Percentiles rank a stretch among this genome's conserved stretches.
phyloP scores from a whole-genome alignment of 2,797 vertebrate genomes.

The Sebastes itinus region DNA sequence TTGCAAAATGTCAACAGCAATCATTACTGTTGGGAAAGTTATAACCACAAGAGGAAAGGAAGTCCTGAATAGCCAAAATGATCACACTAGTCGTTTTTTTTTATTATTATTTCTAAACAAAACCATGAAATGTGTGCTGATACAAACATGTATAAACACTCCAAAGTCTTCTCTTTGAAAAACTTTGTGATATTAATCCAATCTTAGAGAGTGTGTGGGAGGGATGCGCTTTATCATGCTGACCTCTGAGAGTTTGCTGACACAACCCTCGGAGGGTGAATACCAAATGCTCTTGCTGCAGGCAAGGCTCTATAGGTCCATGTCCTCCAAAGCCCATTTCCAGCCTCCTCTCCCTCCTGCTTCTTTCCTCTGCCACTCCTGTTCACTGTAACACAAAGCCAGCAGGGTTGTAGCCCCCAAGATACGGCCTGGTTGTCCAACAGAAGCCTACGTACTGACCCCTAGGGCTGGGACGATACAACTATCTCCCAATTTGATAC shows the following conservation, averaged over 20 bases:
- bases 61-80: not conserved
- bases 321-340: constrained; percentile 54
- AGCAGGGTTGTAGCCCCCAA: constrained; percentile 15
- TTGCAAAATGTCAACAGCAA: not conserved
- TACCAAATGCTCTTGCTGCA: constrained; percentile 68
- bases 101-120: not conserved
- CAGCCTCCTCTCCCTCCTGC: constrained; percentile 33
- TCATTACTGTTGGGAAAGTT: not conserved
- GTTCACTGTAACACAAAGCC: constrained; percentile 33
- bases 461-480: not conserved
- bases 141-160: not conserved
- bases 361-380: constrained; percentile 21
- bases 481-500: too few species aligned
- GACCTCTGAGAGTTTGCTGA: constrained; percentile 74
- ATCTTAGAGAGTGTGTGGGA: constrained; percentile 53
- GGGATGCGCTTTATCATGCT: constrained; percentile 45
- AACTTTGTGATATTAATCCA: constrained; percentile 38
- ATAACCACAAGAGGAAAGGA: not conserved
- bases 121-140: not conserved
- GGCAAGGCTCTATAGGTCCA: constrained; percentile 53
- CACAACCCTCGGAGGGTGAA: constrained; percentile 69
- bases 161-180: constrained; percentile 15
- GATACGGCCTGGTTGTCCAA: constrained; percentile 15
- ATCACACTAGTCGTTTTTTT: not conserved
- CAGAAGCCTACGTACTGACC: constrained; percentile 9